Base-by-base conservation (phyloP, 2,888 invertebrate genomes). In the Dorcus hopei region DNA sequence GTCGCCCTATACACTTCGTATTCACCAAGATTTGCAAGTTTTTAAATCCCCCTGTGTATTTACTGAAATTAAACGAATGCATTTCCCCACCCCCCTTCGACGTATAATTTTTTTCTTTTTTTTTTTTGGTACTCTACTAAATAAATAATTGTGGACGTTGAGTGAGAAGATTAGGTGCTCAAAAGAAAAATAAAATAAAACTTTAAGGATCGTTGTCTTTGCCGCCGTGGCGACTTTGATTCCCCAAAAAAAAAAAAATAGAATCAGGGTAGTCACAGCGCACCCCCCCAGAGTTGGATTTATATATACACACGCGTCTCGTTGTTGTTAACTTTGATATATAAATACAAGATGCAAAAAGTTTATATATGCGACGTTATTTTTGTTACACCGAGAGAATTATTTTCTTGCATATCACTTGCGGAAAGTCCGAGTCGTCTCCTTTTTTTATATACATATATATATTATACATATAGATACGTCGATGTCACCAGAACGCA, bases 361-460 rank as follows among this genome's bases (percentile, higher is more conserved):
- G 19, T 50, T 50, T 16, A 16, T 40, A 16, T 40, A 39, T 16
- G 19, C 42, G 11, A 40, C 5, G 9, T 23, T 54, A 48, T 48
- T 45, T 54, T 48, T 38, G 9, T 54, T n/a, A 39, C 23, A n/a
- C 7, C 26, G 38, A 33, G 26, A 43, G 38, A 51, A 50, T 38
- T 51, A 43, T 50, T 57, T 57, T 52, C 57, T 33, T 40, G 52
- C 57, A 57, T 57, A 57, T 57, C 57, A 55, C n/a, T 38, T 53
- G 45, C 11, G 23, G 26, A 33, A 33, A 6, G 6, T 33, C 26
- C 26, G 26, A 33, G 26, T 7, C 26, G 5, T 33, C 7, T 33
- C 3, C 3, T 33, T 33, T 33, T 33, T 33, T 26, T 26, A 26
- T 14, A 14, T 14, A 14, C 14, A 26, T 26, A 5, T 26, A n/a